These are phyloP conservation scores for Esox lucius DNA, from an alignment of 2,797 vertebrate species.

Conservation along the genomic window DNA sequence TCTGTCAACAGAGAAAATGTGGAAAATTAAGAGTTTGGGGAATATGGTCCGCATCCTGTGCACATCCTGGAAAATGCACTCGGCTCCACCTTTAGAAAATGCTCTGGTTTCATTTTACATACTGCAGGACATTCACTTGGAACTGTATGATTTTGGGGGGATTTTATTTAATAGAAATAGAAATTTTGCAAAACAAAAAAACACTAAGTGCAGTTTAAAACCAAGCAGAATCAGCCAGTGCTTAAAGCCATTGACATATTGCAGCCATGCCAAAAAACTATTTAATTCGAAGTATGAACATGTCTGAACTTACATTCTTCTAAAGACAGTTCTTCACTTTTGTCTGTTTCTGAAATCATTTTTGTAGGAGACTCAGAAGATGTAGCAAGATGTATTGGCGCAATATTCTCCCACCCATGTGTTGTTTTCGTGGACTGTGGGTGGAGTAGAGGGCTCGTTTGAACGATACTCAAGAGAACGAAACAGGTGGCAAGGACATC, in stretches of 20 bases:
- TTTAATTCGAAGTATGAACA: background rate
- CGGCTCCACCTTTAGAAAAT: too few species aligned
- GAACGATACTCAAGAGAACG: slow-evolving; percentile 64
- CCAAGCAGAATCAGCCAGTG: background rate
- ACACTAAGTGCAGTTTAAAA: background rate
- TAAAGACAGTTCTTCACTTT: slow-evolving; percentile 26
- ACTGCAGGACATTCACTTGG: too few species aligned
- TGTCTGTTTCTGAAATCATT: slow-evolving; percentile 2
- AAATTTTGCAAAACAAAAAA: background rate
- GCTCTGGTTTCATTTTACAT: too few species aligned
- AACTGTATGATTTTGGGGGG: too few species aligned
- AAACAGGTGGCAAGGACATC: slow-evolving; percentile 70
- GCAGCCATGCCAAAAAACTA: background rate
- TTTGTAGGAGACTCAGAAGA: slow-evolving; percentile 29
- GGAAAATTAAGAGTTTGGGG: background rate
- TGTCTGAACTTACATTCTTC: slow-evolving; percentile 46
- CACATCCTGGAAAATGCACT: too few species aligned
- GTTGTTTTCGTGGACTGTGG: slow-evolving; percentile 33
- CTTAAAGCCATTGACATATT: background rate
- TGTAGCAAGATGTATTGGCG: slow-evolving; percentile 47
- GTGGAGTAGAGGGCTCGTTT: slow-evolving; percentile 38
- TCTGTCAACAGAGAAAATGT: slow-evolving; percentile 64
- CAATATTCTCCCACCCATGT: slow-evolving; percentile 48
- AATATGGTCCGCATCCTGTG: too few species aligned
- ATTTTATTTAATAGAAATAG: too few species aligned